Evolutionary conservation across 2,113 vertebrate species (phyloP).

Genomic region (Colistium nudipinnis): DNA sequence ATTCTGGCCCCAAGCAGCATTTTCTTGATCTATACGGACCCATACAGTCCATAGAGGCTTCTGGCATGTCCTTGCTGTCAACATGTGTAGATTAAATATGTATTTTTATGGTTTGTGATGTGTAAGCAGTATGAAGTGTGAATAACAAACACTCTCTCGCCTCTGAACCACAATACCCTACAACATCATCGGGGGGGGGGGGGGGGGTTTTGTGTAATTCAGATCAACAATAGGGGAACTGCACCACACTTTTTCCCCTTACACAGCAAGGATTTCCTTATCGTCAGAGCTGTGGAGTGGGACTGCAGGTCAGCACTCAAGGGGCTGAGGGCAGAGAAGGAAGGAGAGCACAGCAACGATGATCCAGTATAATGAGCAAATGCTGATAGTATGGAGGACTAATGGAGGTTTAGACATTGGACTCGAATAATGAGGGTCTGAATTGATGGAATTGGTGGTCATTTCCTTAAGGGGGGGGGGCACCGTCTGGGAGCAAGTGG

Average conservation of each 20-base stretch:
- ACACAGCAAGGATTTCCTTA: not conserved
- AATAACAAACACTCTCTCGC: not conserved
- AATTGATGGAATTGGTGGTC: slow-evolving; percentile 24
- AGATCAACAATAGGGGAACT: not conserved
- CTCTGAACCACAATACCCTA: no score
- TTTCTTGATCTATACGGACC: slow-evolving; percentile 24
- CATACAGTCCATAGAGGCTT: slow-evolving; percentile 19
- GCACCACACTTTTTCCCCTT: not conserved
- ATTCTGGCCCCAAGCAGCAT: slow-evolving; percentile 17
- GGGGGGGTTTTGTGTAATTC: not conserved
- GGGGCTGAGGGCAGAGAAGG: slow-evolving; percentile 5
- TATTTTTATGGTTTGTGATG: no score
- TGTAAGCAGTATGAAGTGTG: not conserved
- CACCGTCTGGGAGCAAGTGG: slow-evolving; percentile 6
- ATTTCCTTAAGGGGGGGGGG: slow-evolving; percentile 21
- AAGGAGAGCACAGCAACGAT: slow-evolving; percentile 18
- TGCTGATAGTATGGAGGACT: slow-evolving; percentile 16
- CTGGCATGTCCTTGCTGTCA: slow-evolving; percentile 22
- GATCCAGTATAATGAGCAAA: slow-evolving; percentile 28
- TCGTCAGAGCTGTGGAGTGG: not conserved
- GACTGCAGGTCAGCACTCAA: slow-evolving; percentile 26
- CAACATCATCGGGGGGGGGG: not conserved
- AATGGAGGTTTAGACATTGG: slow-evolving; percentile 31
- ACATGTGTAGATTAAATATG: not conserved
- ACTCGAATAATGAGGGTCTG: slow-evolving; percentile 37